Base-by-base conservation (phyloP, 2,888 invertebrate genomes). In the Eupithecia centaureata region DNA sequence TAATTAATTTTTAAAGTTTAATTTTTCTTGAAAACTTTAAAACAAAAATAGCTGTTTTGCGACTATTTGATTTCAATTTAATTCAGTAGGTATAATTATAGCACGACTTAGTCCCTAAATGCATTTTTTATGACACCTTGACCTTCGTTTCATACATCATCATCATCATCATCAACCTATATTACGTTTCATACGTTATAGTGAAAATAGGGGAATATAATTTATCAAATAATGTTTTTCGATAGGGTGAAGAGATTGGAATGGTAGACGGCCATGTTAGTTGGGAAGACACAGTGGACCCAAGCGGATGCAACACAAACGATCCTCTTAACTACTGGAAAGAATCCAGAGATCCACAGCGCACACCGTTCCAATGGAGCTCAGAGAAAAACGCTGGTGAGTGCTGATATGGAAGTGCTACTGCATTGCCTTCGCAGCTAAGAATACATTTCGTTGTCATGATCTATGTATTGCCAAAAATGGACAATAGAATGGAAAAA, bases 361-460 rank as follows among this genome's bases (percentile, higher is more conserved):
- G 97, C 32, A 96, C 97, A 0, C 97, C 97, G 0, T 97, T 96
- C 87, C 97, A 97, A 78, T 97, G 97, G 97, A 95, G 93, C 76
- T 82, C 88, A 13, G 86, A 91, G 0, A 82, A 76, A 59, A 95
- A 94, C 78, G 95, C 96, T 65, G 96, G 96, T 91, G 78, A 60
- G 65, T 8, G 47, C 18, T 10, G 35, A 15, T 35, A 15, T 35
- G 15, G 35, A 15, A 8, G 8, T 8, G 32, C 1, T 8, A 8
- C 1, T 0, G n/a, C n/a, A n/a, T n/a, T n/a, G n/a, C n/a, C n/a
- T n/a, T n/a, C n/a, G n/a, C n/a, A n/a, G n/a, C n/a, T n/a, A n/a
- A n/a, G n/a, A n/a, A n/a, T n/a, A n/a, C n/a, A n/a, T n/a, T n/a
- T n/a, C n/a, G n/a, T n/a, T n/a, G n/a, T n/a, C n/a, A n/a, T n/a